Conservation (phyloP, 2,888 invertebrate species). For the Pheosia gnoma region DNA sequence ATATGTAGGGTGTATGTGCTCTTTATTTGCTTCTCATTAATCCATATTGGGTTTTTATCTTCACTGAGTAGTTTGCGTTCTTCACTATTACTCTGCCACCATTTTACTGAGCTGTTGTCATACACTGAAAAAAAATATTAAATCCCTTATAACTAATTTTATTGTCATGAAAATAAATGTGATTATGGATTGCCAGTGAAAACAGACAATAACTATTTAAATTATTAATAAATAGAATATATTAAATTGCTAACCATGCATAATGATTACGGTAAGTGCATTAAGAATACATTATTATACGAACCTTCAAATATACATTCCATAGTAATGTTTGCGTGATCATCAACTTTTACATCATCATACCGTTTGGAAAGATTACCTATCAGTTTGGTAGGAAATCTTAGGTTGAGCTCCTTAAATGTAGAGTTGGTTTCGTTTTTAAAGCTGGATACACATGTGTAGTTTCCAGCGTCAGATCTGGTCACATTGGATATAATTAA, state of each 20-base stretch:
- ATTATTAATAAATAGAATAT: too few species aligned
- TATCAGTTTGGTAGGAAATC: conserved; percentile 54
- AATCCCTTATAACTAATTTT: too few species aligned
- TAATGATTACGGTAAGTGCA: too few species aligned
- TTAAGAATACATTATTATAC: conserved; percentile 13
- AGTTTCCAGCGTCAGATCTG: conserved; percentile 61
- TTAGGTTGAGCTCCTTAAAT: conserved; percentile 50
- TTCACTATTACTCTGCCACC: conserved; percentile 58
- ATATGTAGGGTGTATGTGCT: conserved; percentile 77
- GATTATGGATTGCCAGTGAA: too few species aligned
- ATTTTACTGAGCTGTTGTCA: conserved; percentile 61
- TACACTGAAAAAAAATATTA: conserved; percentile 54
- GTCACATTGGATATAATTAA: conserved; percentile 57
- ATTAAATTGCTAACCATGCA: too few species aligned
- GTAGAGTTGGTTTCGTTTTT: conserved; percentile 35
- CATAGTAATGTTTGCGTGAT: conserved; percentile 49
- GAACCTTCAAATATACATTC: conserved; percentile 73
- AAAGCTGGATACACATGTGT: conserved; percentile 57
- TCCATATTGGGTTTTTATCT: conserved; percentile 15
- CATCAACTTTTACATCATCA: conserved; percentile 50
- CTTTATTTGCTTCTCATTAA: conserved; percentile 85
- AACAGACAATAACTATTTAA: too few species aligned
- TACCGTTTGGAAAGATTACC: conserved; percentile 40
- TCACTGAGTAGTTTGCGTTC: conserved; percentile 27
- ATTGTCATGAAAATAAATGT: too few species aligned